Conservation (phyloP, 2,797 vertebrate genomes). For the Dipus sagitta region DNA sequence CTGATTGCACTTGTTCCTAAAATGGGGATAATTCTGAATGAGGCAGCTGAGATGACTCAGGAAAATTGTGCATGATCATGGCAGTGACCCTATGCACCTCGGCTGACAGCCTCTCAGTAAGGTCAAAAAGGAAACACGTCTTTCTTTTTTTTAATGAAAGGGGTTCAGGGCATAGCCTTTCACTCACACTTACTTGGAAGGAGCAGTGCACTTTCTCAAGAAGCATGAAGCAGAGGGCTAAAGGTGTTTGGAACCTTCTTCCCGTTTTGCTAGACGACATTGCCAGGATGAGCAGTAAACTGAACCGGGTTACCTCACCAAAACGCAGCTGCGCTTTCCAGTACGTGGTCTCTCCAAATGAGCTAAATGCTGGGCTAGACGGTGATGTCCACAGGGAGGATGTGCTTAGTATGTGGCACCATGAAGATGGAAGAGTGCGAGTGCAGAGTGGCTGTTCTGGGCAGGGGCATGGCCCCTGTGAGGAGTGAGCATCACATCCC, state of each 20-base stretch:
- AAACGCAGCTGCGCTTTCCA: background rate
- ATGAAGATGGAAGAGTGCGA: background rate
- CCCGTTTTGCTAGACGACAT: background rate
- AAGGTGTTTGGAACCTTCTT: background rate
- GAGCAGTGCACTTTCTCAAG: fast-evolving
- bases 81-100: background rate
- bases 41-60: background rate
- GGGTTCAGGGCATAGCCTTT: background rate
- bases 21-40: background rate
- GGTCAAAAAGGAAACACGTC: background rate
- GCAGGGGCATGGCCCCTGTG: fast-evolving
- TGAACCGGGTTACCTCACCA: background rate
- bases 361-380: no score
- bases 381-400: background rate
- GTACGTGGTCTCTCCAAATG: background rate
- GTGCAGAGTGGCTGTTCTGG: background rate
- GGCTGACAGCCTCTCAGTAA: background rate
- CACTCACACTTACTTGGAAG: background rate
- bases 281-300: no score
- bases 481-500: background rate
- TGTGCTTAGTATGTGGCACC: background rate
- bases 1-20: background rate
- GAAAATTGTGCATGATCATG: background rate
- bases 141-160: background rate
- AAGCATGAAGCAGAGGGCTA: no score